These are phyloP conservation scores for Malthinus seriepunctatus DNA, from an alignment of 2,888 invertebrate genomes.

Conservation along the genomic window DNA sequence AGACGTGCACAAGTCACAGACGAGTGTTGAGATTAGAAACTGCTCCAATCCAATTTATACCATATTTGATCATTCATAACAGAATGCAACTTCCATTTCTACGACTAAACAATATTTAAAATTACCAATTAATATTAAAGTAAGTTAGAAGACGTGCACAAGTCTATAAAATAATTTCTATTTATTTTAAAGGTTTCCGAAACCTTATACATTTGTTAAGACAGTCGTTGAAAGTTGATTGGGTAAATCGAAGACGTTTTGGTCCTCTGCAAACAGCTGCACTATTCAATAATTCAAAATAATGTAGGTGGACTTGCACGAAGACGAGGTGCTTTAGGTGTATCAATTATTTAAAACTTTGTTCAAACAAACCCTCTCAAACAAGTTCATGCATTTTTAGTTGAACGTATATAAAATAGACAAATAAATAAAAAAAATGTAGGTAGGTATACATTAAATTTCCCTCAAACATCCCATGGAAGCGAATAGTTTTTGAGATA, in stretches of 20 bases:
- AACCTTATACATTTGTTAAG: slow-evolving; percentile 17
- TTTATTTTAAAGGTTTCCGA: slow-evolving; percentile 22
- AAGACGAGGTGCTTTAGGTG: neutral
- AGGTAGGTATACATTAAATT: slow-evolving; percentile 5
- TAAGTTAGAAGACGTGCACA: no score
- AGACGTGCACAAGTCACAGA: no score
- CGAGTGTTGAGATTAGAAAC: no score
- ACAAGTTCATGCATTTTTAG: neutral
- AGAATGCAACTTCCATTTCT: no score
- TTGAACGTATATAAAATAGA: no score
- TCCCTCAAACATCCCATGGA: slow-evolving; percentile 8
- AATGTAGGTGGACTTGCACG: slow-evolving; percentile 9
- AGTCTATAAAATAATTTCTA: no score
- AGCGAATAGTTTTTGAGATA: slow-evolving; percentile 4
- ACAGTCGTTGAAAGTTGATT: slow-evolving; percentile 8
- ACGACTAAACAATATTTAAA: no score
- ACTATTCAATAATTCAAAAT: slow-evolving; percentile 14
- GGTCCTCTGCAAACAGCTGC: slow-evolving; percentile 7
- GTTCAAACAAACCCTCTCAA: slow-evolving; percentile 1
- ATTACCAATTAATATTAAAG: no score
- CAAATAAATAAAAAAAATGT: slow-evolving; percentile 1
- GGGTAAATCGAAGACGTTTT: slow-evolving; percentile 10
- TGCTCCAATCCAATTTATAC: no score
- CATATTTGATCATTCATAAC: no score
- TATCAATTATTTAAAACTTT: slow-evolving; percentile 6